These are phyloP conservation scores for Bergia puertoricense DNA, from an alignment of 92 coral and sea anemone genomes.

Conservation along the genomic window DNA sequence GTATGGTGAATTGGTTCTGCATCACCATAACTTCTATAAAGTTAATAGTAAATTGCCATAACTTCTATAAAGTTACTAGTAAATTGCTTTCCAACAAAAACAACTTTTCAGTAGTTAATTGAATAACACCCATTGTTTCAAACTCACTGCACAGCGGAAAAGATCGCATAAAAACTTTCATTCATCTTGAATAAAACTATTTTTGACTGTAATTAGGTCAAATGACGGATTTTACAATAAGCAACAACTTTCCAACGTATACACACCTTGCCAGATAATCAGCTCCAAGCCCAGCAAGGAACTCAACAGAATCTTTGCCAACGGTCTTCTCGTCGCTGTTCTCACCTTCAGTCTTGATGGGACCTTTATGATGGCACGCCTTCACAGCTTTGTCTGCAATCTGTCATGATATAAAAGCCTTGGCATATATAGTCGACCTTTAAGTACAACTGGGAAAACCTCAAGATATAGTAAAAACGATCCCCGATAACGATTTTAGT, in stretches of 20 bases:
- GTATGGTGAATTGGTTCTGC: too few relatives aligned
- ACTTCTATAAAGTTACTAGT: background rate
- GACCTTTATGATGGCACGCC: constrained; percentile 20
- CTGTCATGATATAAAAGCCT: constrained; percentile 13
- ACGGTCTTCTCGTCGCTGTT: constrained; percentile 47
- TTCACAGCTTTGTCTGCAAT: constrained; percentile 29
- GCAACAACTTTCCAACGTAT: background rate
- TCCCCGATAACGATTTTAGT: background rate
- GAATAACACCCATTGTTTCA: background rate
- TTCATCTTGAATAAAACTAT: too few relatives aligned
- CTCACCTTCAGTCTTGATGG: constrained; percentile 55
- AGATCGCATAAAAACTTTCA: background rate
- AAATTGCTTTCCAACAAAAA: background rate
- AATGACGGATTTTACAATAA: background rate
- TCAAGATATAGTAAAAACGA: too few relatives aligned
- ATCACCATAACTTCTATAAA: too few relatives aligned
- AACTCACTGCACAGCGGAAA: background rate
- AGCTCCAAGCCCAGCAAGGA: constrained; percentile 94
- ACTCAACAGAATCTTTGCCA: constrained; percentile 80
- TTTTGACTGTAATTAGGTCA: background rate
- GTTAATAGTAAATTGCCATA: too few relatives aligned
- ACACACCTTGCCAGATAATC: constrained; percentile 88
- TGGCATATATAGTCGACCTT: background rate
- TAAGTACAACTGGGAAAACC: too few relatives aligned
- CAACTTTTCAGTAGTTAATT: background rate